Base-by-base conservation (phyloP, 2,113 vertebrate species). In the Fregata magnificens region DNA sequence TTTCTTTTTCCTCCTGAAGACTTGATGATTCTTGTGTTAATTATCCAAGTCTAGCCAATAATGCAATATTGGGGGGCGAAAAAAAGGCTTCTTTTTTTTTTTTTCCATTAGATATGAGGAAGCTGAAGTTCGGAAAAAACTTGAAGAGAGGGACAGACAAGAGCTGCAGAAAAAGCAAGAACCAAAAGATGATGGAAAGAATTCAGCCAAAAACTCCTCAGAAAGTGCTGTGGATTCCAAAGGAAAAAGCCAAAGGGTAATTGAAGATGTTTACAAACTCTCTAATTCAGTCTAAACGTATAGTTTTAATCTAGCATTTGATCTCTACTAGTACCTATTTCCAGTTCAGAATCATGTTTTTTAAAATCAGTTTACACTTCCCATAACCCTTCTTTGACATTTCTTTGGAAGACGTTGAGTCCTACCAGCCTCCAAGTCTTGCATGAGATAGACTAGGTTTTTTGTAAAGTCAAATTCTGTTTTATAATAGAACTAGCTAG, bases 121-220 rank as follows among this genome's bases (percentile, higher is more conserved):
- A 98, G 98, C 99, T 45, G 99, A 99, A 97, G 99, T 99, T 86
- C 98, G 99, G n/a, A 99, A 99, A 95, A 99, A 98, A 82, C 99
- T 99, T 50, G 99, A 99, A 96, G 99, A 99, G 96, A 99, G 98
- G 80, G 99, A 99, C 74, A 98, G 98, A 83, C 98, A 99, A 90
- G 99, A 99, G 86, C 98, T 98, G 76, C 99, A 99, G 93, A 98
- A 90, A 91, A 99, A 99, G 88, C 98, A 99, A 82, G 98, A 97
- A 49, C 97, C 86, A 65, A 97, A 97, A 97, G 98, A 98, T 29
- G 98, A 97, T 56, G 98, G 97, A 79, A 99, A 98, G 82, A 97
- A 95, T 4, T 88, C 84, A 7, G 96, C 95, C 56, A 98, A 96
- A 93, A 96, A 89, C 34, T 97, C 98, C 91, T 95, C 98, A 59